Evolutionary conservation across 2,113 vertebrate species (phyloP).

Genomic region (Pygoscelis antarcticus): DNA sequence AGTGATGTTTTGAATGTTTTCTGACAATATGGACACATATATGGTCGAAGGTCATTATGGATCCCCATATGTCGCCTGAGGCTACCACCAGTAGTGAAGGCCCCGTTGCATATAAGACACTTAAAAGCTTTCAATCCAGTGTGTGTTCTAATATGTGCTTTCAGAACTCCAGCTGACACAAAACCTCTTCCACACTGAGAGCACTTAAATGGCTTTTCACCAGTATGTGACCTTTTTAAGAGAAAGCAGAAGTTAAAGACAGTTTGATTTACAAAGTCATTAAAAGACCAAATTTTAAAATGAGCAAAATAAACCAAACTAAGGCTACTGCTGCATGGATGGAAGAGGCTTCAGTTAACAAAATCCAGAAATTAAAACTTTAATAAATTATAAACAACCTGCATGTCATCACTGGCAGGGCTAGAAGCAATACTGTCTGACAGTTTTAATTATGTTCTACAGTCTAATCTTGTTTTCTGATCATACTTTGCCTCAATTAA

Average conservation of each 20-base stretch:
- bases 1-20: constrained; percentile 98
- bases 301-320: background rate
- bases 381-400: background rate
- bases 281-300: background rate
- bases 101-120: constrained; percentile 92
- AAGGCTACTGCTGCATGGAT: background rate
- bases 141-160: constrained; percentile 95
- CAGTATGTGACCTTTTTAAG: constrained; percentile 89
- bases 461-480: background rate
- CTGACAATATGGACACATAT: constrained; percentile 99
- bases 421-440: background rate
- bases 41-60: constrained; percentile 93
- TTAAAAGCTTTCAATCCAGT: constrained; percentile 95
- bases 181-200: constrained; percentile 95
- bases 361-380: background rate
- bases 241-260: background rate
- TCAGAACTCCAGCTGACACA: constrained; percentile 95
- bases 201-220: constrained; percentile 95
- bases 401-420: background rate
- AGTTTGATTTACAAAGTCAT: background rate
- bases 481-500: background rate
- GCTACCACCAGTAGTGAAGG: constrained; percentile 96
- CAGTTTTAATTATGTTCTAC: background rate
- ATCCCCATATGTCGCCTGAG: constrained; percentile 95
- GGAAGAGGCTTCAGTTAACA: background rate